A percentile compares a stretch with the other conserved stretches of the same genome.
Conservation (phyloP, 2,797 vertebrate species). For the Pempheris klunzingeri region DNA sequence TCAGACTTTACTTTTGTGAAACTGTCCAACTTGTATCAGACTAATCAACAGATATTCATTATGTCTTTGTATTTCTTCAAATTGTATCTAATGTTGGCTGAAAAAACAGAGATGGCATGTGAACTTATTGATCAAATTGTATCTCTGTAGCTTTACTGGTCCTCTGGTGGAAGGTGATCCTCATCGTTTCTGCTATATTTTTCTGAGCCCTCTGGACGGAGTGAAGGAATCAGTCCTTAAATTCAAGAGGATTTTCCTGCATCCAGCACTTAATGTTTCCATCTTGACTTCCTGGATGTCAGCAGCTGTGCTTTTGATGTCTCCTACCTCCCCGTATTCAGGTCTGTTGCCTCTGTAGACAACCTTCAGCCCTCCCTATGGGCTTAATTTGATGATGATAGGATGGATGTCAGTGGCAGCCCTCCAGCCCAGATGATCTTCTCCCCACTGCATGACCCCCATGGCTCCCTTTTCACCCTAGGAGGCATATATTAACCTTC, state of each 20-base stretch:
- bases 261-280: conserved; percentile 23
- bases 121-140: not conserved
- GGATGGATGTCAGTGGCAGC: conserved; percentile 49
- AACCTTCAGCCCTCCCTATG: conserved; percentile 42
- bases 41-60: not conserved
- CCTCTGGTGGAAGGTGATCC: not conserved
- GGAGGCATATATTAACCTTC: conserved; percentile 25
- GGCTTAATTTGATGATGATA: conserved; percentile 68
- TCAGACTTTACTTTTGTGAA: not conserved
- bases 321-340: conserved; percentile 51
- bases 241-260: conserved; percentile 16
- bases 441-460: conserved; percentile 35
- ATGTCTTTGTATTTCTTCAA: not conserved
- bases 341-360: conserved; percentile 53
- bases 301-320: conserved; percentile 26
- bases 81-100: not conserved
- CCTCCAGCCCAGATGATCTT: conserved; percentile 33
- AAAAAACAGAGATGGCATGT: not conserved
- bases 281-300: conserved; percentile 42
- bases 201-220: conserved; percentile 10
- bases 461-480: conserved; percentile 10
- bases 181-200: not conserved
- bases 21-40: not conserved
- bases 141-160: not conserved
- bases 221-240: not conserved